Percentiles rank a stretch among this genome's conserved stretches.
phyloP scores from a whole-genome alignment of 2,797 vertebrate species.

The Zenarchopterus dispar region DNA sequence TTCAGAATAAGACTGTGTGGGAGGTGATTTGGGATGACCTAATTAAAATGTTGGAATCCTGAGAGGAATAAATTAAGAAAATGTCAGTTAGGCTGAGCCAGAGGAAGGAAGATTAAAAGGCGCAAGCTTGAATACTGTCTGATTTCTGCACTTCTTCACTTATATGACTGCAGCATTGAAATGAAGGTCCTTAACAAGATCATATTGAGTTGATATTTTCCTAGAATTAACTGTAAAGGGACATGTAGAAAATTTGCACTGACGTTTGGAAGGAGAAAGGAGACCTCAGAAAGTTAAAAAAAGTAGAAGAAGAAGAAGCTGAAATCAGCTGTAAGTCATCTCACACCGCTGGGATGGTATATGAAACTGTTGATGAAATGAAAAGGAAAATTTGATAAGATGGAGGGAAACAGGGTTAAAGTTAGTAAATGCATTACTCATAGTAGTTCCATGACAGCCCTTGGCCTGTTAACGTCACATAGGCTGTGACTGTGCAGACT shows the following conservation, averaged over 20 bases:
- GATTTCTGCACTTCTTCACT: slow-evolving; percentile 61
- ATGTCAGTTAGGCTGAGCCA: slow-evolving; percentile 81
- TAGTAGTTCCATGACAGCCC: no score
- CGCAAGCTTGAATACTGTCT: slow-evolving; percentile 61
- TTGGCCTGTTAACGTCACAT: no score
- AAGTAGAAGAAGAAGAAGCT: not conserved
- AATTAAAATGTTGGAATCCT: slow-evolving; percentile 83
- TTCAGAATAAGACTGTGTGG: slow-evolving; percentile 68
- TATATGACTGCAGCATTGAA: slow-evolving; percentile 57
- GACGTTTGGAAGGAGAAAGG: not conserved
- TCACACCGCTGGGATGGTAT: no score
- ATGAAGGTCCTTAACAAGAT: slow-evolving; percentile 51
- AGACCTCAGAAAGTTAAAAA: not conserved
- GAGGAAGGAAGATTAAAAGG: slow-evolving; percentile 79
- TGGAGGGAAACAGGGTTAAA: no score
- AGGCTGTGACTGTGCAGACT: no score
- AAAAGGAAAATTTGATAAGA: no score
- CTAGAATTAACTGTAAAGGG: slow-evolving; percentile 20
- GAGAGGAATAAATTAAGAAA: slow-evolving; percentile 82
- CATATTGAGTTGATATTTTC: slow-evolving; percentile 26
- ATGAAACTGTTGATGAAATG: no score
- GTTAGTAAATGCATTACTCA: no score
- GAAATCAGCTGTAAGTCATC: no score
- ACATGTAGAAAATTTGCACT: slow-evolving; percentile 2
- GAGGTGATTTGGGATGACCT: slow-evolving; percentile 80